Evolutionary conservation across 2,797 vertebrate species (phyloP).

Genomic region (Peromyscus attwateri): DNA sequence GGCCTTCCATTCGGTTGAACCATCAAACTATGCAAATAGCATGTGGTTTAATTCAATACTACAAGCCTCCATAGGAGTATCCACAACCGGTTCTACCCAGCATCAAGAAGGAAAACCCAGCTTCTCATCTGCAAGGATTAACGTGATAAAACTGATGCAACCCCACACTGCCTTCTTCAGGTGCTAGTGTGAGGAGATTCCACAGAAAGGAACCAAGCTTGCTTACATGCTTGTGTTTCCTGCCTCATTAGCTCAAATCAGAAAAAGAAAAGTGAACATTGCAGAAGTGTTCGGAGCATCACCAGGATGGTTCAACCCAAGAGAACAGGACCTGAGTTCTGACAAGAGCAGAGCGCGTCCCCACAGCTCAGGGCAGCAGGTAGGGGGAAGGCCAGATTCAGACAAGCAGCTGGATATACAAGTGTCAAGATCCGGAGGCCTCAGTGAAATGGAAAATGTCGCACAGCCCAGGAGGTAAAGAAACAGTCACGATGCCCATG

Average conservation of each 20-base stretch:
- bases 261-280: constrained; percentile 6
- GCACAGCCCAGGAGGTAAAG: neutral
- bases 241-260: constrained; percentile 60
- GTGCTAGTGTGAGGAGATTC: neutral
- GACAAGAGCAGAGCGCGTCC: neutral
- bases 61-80: neutral
- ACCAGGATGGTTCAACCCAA: constrained; percentile 29
- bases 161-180: neutral
- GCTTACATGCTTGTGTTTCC: neutral
- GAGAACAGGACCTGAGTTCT: neutral
- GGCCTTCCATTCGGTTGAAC: neutral
- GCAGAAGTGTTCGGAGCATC: neutral
- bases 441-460: constrained; percentile 20
- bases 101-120: constrained; percentile 5
- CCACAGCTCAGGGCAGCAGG: neutral
- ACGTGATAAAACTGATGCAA: neutral
- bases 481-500: neutral
- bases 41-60: constrained; percentile 25
- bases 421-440: neutral
- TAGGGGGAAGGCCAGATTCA: neutral
- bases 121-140: constrained; percentile 7
- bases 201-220: neutral
- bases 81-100: constrained; percentile 24
- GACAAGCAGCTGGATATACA: neutral
- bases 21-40: constrained; percentile 48